A percentile compares a stretch with the other conserved stretches of the same genome.
phyloP scores from a whole-genome alignment of 1,140 invertebrate genomes.

The Drosophila punjabiensis region DNA sequence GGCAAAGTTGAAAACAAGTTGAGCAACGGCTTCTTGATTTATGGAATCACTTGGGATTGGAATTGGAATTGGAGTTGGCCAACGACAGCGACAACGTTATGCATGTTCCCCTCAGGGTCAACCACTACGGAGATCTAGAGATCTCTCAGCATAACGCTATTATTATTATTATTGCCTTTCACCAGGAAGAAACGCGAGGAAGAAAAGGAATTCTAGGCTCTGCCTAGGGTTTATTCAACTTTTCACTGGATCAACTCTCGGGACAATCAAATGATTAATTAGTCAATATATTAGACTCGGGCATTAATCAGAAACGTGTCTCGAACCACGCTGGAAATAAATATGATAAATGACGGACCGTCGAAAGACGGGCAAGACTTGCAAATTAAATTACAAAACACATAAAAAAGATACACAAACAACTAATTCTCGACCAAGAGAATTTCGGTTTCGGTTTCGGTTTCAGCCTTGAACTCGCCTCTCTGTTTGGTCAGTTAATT shows the following conservation, averaged over 20 bases:
- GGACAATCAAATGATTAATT: slow-evolving; percentile 64
- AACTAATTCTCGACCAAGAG: slow-evolving; percentile 20
- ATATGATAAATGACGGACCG: slow-evolving; percentile 68
- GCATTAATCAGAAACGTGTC: slow-evolving; percentile 56
- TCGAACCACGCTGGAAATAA: slow-evolving; percentile 30
- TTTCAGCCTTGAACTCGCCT: slow-evolving; percentile 70
- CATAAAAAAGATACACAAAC: slow-evolving; percentile 21
- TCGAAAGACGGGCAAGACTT: slow-evolving; percentile 58
- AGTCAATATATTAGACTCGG: slow-evolving; percentile 47
- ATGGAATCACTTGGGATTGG: slow-evolving; percentile 50
- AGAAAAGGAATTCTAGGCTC: slow-evolving; percentile 39
- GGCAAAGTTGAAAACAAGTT: slow-evolving; percentile 54
- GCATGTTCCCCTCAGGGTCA: slow-evolving; percentile 45
- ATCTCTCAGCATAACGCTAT: background rate
- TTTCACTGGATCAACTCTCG: slow-evolving; percentile 39
- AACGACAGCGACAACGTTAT: slow-evolving; percentile 47
- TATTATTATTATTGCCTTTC: slow-evolving; percentile 21
- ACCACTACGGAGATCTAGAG: slow-evolving; percentile 9
- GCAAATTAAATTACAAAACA: slow-evolving; percentile 74
- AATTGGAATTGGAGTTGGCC: slow-evolving; percentile 31
- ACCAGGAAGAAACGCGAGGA: slow-evolving; percentile 44
- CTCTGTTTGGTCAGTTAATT: slow-evolving; percentile 62
- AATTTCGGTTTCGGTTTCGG: slow-evolving; percentile 36
- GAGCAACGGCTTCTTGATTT: slow-evolving; percentile 75
- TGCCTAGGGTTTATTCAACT: slow-evolving; percentile 69